Evolutionary conservation across 2,797 vertebrate genomes (phyloP).

Genomic region (Poeciliopsis turneri): DNA sequence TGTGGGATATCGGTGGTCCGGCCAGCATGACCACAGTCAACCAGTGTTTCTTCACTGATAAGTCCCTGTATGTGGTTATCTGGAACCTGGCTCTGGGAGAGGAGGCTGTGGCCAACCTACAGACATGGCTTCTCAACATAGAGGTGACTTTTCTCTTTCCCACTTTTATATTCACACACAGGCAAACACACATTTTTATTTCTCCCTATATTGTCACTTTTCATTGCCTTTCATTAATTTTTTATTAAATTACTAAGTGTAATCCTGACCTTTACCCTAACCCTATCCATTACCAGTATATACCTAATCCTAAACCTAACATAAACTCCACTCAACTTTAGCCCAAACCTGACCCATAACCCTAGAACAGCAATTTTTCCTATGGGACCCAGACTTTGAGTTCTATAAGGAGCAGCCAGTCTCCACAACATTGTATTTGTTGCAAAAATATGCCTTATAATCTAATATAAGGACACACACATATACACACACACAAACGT

Average conservation of each 20-base stretch:
- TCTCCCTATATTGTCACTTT: background rate
- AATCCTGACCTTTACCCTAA: no score
- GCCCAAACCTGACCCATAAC: background rate
- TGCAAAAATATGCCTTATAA: no score
- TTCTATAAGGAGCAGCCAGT: no score
- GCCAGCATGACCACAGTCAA: conserved; percentile 95
- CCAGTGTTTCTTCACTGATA: conserved; percentile 99
- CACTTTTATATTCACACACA: background rate
- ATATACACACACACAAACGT: no score
- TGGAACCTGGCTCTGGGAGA: conserved; percentile 98
- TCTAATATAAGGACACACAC: background rate
- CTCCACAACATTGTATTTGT: no score
- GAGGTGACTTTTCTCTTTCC: conserved; percentile 85
- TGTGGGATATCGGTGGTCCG: conserved; percentile 95
- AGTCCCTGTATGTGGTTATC: conserved; percentile 93
- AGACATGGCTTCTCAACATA: conserved; percentile 97
- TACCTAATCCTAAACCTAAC: background rate
- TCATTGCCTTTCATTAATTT: no score
- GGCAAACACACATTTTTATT: background rate
- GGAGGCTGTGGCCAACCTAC: conserved; percentile 93
- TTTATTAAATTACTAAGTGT: no score
- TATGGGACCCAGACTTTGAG: no score
- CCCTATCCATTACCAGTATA: no score
- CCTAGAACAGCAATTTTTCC: background rate
- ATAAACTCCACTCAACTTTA: background rate